Percentiles rank a stretch among this genome's conserved stretches.
phyloP scores from a whole-genome alignment of 2,888 invertebrate genomes.

The Therioaphis trifolii region DNA sequence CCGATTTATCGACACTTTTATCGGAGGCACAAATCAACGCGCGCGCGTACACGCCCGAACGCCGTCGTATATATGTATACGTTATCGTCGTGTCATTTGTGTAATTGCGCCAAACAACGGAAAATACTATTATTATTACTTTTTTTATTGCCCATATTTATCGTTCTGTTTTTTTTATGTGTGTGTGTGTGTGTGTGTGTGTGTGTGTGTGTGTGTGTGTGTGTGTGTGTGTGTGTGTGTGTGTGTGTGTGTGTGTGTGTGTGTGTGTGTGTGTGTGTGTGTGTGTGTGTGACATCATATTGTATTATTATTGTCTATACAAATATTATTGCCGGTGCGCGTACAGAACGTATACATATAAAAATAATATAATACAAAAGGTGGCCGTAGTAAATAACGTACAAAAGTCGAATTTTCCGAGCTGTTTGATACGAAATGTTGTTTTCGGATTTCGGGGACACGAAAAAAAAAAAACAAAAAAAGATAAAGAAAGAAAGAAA shows the following conservation, averaged over 20 bases:
- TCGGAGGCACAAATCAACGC: slow-evolving; percentile 37
- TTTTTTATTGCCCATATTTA: slow-evolving; percentile 16
- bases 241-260: no score
- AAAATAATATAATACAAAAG: slow-evolving; percentile 45
- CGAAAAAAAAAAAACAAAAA: not conserved
- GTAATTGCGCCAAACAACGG: slow-evolving; percentile 26
- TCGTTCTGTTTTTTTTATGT: slow-evolving; percentile 36
- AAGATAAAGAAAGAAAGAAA: not conserved
- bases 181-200: no score
- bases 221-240: no score
- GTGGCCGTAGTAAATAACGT: slow-evolving; percentile 37
- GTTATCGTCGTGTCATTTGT: slow-evolving; percentile 35
- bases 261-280: no score
- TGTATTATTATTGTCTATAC: slow-evolving; percentile 4
- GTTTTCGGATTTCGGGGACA: slow-evolving; percentile 54
- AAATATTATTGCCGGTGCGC: slow-evolving; percentile 23
- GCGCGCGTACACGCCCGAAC: not conserved
- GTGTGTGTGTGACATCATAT: slow-evolving; percentile 5
- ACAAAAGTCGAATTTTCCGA: slow-evolving; percentile 61
- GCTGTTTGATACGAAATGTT: slow-evolving; percentile 61
- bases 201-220: no score
- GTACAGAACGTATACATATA: no score
- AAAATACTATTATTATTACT: slow-evolving; percentile 22
- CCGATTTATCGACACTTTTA: slow-evolving; percentile 39
- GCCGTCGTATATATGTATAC: not conserved